Evolutionary conservation across 2,888 invertebrate genomes (phyloP).

Genomic region (Heliconius erato): DNA sequence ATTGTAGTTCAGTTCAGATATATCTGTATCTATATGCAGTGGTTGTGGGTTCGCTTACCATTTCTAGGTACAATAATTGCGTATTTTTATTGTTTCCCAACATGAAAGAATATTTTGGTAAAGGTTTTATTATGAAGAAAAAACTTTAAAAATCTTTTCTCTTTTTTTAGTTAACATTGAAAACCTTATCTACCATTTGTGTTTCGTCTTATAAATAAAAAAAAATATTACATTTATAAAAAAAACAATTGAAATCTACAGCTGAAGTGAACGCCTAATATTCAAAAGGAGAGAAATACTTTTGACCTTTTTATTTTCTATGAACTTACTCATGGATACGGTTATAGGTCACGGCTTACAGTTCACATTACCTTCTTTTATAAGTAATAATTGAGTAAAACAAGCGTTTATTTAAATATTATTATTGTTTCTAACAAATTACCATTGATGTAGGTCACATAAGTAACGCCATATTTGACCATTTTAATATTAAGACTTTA

Average conservation of each 20-base stretch:
- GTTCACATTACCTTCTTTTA: not conserved
- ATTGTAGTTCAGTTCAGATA: not conserved
- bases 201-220: not conserved
- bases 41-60: not conserved
- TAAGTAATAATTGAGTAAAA: not conserved
- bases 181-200: not conserved
- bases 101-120: no score
- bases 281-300: conserved; percentile 30
- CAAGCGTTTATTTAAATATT: conserved; percentile 4
- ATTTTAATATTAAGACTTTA: not conserved
- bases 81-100: no score
- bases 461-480: not conserved
- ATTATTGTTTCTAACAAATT: not conserved
- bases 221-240: not conserved
- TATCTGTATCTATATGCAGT: not conserved
- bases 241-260: not conserved
- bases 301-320: conserved; percentile 33
- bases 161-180: not conserved
- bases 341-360: conserved; percentile 30
- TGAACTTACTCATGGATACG: not conserved
- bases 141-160: not conserved
- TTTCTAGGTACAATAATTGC: not conserved
- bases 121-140: no score
- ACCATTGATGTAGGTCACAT: not conserved
- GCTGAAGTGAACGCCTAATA: not conserved